phyloP scores from a whole-genome alignment of 2,797 vertebrate genomes.

The Ptychadena robeensis region DNA sequence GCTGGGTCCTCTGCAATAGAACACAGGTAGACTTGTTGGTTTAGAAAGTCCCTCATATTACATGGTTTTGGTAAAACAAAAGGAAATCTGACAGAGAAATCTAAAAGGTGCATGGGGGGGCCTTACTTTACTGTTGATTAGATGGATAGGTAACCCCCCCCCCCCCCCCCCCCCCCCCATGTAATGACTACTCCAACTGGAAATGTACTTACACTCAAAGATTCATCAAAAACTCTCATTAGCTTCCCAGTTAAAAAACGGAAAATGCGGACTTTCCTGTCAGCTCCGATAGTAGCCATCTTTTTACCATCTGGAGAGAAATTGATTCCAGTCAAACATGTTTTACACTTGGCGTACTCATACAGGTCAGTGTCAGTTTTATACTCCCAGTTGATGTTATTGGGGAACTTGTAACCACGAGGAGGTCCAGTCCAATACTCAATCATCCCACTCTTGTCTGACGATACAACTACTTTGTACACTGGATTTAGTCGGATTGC shows the following conservation, averaged over 20 bases:
- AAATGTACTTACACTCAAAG: slow-evolving; percentile 85
- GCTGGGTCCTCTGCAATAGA: too few species aligned
- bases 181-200: neutral
- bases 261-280: slow-evolving; percentile 97
- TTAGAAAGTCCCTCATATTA: too few species aligned
- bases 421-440: slow-evolving; percentile 97
- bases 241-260: slow-evolving; percentile 95
- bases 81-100: too few species aligned
- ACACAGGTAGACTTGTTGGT: too few species aligned
- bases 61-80: too few species aligned
- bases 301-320: slow-evolving; percentile 94
- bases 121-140: too few species aligned
- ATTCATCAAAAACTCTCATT: slow-evolving; percentile 96
- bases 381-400: slow-evolving; percentile 90
- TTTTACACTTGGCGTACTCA: slow-evolving; percentile 95
- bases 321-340: slow-evolving; percentile 89
- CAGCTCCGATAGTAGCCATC: slow-evolving; percentile 94
- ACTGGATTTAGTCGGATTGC: slow-evolving; percentile 89
- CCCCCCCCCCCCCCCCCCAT: too few species aligned
- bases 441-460: slow-evolving; percentile 95
- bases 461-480: slow-evolving; percentile 89
- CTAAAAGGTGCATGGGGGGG: too few species aligned
- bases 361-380: slow-evolving; percentile 98
- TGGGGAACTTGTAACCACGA: slow-evolving; percentile 91
- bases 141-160: too few species aligned